These are phyloP conservation scores for Punctoribates punctum DNA, from an alignment of 2,888 invertebrate genomes.

Conservation along the genomic window DNA sequence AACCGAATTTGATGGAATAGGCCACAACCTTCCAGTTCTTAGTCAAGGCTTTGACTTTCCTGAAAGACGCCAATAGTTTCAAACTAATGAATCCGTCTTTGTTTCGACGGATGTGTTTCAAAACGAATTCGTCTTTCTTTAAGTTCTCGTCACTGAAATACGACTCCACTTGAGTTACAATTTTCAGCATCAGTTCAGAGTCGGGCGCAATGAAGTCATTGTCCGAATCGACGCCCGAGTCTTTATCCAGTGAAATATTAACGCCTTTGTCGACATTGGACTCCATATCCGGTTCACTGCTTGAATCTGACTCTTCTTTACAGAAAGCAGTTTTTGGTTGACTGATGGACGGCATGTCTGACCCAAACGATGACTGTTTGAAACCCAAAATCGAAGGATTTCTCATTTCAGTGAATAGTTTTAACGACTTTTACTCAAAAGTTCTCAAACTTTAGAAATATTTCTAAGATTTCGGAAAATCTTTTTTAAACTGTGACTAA, in stretches of 20 bases:
- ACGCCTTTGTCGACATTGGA: neutral
- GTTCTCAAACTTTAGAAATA: neutral
- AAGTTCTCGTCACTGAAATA: conserved; percentile 95
- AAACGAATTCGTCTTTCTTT: conserved; percentile 86
- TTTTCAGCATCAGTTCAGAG: conserved; percentile 71
- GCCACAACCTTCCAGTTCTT: conserved; percentile 92
- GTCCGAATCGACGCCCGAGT: conserved; percentile 46
- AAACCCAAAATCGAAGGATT: neutral
- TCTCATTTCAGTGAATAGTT: neutral
- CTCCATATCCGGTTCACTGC: conserved; percentile 12
- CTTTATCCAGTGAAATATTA: conserved; percentile 41
- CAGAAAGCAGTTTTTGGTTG: neutral
- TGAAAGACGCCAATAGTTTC: conserved; percentile 90
- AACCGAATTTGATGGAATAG: conserved; percentile 68
- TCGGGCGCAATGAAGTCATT: conserved; percentile 60
- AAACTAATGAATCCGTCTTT: conserved; percentile 93
- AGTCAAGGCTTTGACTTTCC: conserved; percentile 86
- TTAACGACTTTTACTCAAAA: neutral
- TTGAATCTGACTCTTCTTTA: neutral
- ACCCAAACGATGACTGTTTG: conserved; percentile 7
- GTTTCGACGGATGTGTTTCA: conserved; percentile 90
- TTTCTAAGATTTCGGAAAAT: neutral
- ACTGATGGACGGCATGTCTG: neutral
- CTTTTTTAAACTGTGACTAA: neutral
- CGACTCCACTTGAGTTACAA: conserved; percentile 84